Evolutionary conservation across 2,113 vertebrate species (phyloP), one percentile per base, ranked within the genome.

Genomic region (Shinisaurus crocodilurus): DNA sequence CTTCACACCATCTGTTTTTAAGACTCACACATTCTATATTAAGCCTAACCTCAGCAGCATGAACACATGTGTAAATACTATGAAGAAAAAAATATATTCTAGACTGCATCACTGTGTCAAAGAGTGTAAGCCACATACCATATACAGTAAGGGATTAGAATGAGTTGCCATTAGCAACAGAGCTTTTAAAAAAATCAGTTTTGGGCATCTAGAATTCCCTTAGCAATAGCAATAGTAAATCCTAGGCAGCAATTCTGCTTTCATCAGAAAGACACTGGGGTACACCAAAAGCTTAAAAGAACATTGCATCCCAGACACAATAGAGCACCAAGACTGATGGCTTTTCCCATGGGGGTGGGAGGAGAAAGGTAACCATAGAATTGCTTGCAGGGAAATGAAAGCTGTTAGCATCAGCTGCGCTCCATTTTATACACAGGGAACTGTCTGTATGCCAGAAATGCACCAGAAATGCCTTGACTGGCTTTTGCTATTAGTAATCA

Each of bases 121-220:
- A 77, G 37, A 6, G 72, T 43, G 88, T 82, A 94, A 96, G 93
- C 92, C 92, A 93, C 82, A 91, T 60, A 54, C 83, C 76, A n/a
- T 20, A 75, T 76, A 90, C 85, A 94, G 90, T 91, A 86, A 93
- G 87, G 93, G 94, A 95, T 95, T 93, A 94, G 85, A 91, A 93
- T 82, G 92, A 91, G 95, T 93, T 96, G 93, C 93, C 92, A 95
- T 82, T 93, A 92, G 96, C 94, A 96, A 96, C 94, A 91, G 69
- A 93, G 91, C 79, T 92, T 43, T 43, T 20, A 32, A 60, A 23
- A n/a, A 87, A 95, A 91, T 93, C 87, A 95, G 89, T 92, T 94
- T 91, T 89, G 86, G 32, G 86, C 45, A 86, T 4, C 93, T 74
- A 91, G 79, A 92, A 91, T 88, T 94, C 84, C 72, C 81, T 57